phyloP scores from a whole-genome alignment of 2,113 vertebrate species.

The Pyrgilauda ruficollis region DNA sequence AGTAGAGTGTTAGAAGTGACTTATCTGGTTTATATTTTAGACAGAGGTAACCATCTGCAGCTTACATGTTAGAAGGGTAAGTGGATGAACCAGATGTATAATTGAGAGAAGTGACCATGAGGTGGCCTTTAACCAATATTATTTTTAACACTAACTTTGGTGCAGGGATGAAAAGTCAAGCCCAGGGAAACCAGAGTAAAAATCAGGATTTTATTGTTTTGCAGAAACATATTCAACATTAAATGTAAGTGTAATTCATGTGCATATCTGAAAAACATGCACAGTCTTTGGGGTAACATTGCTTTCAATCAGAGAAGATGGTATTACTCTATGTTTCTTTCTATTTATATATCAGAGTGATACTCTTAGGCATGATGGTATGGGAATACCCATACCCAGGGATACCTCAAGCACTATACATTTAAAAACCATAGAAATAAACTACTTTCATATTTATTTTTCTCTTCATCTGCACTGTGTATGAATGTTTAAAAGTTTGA shows the following conservation, averaged over 20 bases:
- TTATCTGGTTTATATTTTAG: slow-evolving; percentile 34
- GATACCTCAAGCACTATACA: neutral
- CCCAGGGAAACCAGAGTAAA: neutral
- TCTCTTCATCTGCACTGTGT: neutral
- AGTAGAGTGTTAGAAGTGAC: neutral
- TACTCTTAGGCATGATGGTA: neutral
- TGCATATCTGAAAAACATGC: neutral
- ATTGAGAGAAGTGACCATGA: neutral
- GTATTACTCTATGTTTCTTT: neutral
- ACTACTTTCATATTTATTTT: neutral
- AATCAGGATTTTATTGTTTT: neutral
- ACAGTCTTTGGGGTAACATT: neutral
- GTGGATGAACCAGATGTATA: neutral
- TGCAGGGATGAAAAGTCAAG: neutral
- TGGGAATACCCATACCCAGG: neutral
- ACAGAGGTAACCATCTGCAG: neutral
- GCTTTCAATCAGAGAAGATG: neutral
- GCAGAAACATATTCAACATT: neutral
- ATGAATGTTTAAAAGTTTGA: neutral
- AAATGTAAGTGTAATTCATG: neutral
- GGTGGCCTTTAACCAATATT: neutral
- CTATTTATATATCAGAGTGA: neutral
- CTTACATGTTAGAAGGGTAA: neutral
- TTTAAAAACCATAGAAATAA: neutral
- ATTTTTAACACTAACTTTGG: neutral